Evolutionary conservation across 2,888 invertebrate species (phyloP), one percentile per base, ranked within the genome.

Genomic region (Eupithecia vulgata): DNA sequence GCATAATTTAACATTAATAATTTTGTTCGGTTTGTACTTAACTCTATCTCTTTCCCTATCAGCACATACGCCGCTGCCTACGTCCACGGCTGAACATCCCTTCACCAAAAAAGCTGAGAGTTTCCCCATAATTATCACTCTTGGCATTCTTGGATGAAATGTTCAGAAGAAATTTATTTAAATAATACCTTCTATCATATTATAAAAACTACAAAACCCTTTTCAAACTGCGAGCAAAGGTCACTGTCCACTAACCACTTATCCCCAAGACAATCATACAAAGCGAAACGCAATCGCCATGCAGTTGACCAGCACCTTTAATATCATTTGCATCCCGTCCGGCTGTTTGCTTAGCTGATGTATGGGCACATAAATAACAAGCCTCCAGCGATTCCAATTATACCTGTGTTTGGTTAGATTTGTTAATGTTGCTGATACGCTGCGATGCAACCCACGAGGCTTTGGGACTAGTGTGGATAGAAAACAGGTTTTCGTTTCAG

Each of bases 371-470:
- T 93, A 91, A 92, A 92, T 92, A 88, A 91, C 83, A 67, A 70
- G 90, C 90, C 86, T 80, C 81, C 80, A 89, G 90, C 88, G 78
- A 83, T 87, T 87, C 90, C 91, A 92, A 92, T 92, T 91, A 92
- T 80, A 72, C 71, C 75, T 37, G 71, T 78, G 79, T 78, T 79
- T 79, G 77, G 76, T 76, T 78, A 75, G 61, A 75, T 75, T 73
- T 72, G 75, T 72, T 72, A 72, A 71, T 71, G 75, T 59, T 72
- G 74, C 61, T 68, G 72, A 71, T 74, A 67, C 65, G 21, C 5
- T 40, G 65, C 64, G 37, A 45, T 37, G 40, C 69, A 45, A 45
- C 72, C 70, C 74, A 68, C 61, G 59, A 59, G 67, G 73, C 34
- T 17, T 59, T 48, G 34, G 6, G 35, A 6, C 7, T n/a, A n/a